Percentiles rank a stretch among this genome's conserved stretches.
Conservation (phyloP, 2,797 vertebrate genomes). For the Sebastes diploproa region DNA sequence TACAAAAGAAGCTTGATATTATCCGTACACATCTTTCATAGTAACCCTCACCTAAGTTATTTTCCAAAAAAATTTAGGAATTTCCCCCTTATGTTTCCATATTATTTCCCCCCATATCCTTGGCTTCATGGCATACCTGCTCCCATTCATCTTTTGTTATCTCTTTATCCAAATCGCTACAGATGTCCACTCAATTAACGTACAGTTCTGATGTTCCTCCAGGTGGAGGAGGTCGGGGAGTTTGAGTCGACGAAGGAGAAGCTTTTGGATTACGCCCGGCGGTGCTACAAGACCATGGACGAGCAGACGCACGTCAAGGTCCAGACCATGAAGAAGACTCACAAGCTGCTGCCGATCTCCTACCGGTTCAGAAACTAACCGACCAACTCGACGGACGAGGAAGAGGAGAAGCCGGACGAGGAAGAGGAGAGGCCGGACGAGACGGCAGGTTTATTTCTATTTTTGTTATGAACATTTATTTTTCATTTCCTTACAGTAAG, state of each 20-base stretch:
- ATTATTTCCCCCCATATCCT: too few relatives aligned
- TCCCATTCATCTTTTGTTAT: too few relatives aligned
- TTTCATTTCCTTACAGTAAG: neutral
- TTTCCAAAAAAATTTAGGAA: too few relatives aligned
- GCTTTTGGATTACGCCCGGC: conserved; percentile 89
- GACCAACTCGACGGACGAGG: neutral
- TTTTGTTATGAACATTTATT: neutral
- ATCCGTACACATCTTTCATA: too few relatives aligned
- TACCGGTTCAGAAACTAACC: conserved; percentile 93
- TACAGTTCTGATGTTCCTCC: neutral
- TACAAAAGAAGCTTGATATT: too few relatives aligned
- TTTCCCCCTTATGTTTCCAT: too few relatives aligned
- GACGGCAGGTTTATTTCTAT: neutral
- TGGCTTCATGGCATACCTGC: too few relatives aligned
- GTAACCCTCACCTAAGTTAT: too few relatives aligned
- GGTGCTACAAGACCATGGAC: conserved; percentile 91
- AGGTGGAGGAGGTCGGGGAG: conserved; percentile 87
- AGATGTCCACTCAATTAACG: neutral
- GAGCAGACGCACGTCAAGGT: conserved; percentile 87
- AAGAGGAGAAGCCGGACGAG: neutral
- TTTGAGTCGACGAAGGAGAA: conserved; percentile 92
- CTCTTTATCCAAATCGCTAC: too few relatives aligned
- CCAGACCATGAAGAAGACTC: conserved; percentile 89
- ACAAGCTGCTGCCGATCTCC: conserved; percentile 90
- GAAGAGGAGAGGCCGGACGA: neutral